A percentile compares a stretch with the other conserved stretches of the same genome.
phyloP scores from a whole-genome alignment of 2,888 invertebrate species.

The Caenorhabditis parvicauda region DNA sequence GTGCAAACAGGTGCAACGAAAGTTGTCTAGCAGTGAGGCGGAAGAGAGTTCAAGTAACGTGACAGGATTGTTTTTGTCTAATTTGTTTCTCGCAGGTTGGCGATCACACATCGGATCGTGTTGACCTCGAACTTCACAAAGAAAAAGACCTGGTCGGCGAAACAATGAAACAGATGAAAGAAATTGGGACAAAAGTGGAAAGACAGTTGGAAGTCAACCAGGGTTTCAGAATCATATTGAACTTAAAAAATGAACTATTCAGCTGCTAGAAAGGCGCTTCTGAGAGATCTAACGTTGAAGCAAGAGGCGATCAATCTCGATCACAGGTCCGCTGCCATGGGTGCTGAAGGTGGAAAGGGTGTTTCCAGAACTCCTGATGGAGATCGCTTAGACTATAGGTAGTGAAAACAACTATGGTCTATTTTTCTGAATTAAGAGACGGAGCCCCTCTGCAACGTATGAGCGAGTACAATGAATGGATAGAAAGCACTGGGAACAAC shows the following conservation, averaged over 20 bases:
- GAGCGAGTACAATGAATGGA: conserved; percentile 58
- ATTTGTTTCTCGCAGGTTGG: conserved; percentile 27
- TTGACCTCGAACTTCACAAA: conserved; percentile 50
- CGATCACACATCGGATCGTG: conserved; percentile 46
- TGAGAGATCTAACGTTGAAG: conserved; percentile 53
- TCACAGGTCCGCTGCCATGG: conserved; percentile 40
- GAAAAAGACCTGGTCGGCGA: conserved; percentile 52
- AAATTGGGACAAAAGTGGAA: conserved; percentile 48
- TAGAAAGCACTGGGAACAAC: conserved; percentile 57
- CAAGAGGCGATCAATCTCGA: conserved; percentile 56
- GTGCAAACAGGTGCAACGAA: conserved; percentile 44
- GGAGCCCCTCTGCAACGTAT: conserved; percentile 53
- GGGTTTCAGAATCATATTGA: conserved; percentile 12
- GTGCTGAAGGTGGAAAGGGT: conserved; percentile 25
- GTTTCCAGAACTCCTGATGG: conserved; percentile 40
- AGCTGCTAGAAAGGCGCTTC: conserved; percentile 45
- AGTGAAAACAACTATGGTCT: not conserved
- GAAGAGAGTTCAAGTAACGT: conserved; percentile 47
- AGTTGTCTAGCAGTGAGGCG: conserved; percentile 50
- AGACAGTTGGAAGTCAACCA: conserved; percentile 51
- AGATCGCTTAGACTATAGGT: conserved; percentile 42
- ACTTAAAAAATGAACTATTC: conserved; percentile 8
- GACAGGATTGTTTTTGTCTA: not conserved
- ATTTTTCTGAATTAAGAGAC: conserved; percentile 27
- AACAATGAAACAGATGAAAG: conserved; percentile 46